These are phyloP conservation scores for Palloptera scutellata DNA, from an alignment of 2,888 invertebrate species.

Conservation along the genomic window DNA sequence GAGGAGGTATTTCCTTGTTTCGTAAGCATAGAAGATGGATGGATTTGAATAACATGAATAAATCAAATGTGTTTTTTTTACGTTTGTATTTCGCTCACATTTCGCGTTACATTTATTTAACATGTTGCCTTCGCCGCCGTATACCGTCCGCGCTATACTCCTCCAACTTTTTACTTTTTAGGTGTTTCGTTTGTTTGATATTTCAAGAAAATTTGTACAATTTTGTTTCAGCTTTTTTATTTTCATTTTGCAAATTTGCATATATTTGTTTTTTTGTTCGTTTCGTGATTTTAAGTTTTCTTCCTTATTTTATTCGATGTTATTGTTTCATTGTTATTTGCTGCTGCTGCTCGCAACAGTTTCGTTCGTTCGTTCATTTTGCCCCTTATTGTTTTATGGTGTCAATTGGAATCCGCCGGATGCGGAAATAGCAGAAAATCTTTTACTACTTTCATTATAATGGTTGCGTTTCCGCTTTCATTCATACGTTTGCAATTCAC, in stretches of 20 bases:
- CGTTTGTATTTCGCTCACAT: not conserved
- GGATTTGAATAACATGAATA: constrained; percentile 47
- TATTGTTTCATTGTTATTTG: constrained; percentile 9
- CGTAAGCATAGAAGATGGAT: constrained; percentile 44
- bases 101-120: not conserved
- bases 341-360: constrained; percentile 1
- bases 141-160: not conserved
- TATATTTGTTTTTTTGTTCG: no score
- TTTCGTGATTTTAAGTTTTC: no score
- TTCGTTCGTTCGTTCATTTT: not conserved
- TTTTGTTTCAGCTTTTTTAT: constrained; percentile 11
- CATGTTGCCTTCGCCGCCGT: not conserved
- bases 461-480: not conserved
- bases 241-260: constrained; percentile 1
- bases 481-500: not conserved
- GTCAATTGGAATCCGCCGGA: constrained; percentile 28
- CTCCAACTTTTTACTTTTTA: not conserved
- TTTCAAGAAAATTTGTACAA: not conserved
- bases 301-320: not conserved
- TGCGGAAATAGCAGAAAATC: constrained; percentile 25
- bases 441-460: not conserved
- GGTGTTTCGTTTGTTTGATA: not conserved
- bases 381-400: not conserved
- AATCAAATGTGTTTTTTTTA: constrained; percentile 34
- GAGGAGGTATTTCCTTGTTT: not conserved